Evolutionary conservation across 2,113 vertebrate genomes (phyloP).

Genomic region (Phyllostomus discolor): DNA sequence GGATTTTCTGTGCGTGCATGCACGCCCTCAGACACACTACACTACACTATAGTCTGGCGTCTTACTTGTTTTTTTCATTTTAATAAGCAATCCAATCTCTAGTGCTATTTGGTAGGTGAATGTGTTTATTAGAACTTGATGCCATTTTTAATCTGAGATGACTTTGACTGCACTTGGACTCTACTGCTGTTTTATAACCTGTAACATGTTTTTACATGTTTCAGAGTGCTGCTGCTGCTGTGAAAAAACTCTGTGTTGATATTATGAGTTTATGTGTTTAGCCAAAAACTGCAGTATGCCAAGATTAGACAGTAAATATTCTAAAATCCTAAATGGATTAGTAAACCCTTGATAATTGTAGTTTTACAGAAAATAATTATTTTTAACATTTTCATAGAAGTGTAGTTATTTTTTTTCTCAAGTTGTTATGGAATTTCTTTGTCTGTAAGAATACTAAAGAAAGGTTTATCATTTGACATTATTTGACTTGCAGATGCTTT

Average conservation of each 20-base stretch:
- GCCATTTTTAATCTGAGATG: slow-evolving; percentile 72
- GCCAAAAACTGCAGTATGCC: slow-evolving; percentile 54
- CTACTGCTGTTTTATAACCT: slow-evolving; percentile 65
- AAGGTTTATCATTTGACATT: slow-evolving; percentile 54
- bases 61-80: slow-evolving; percentile 27
- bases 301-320: slow-evolving; percentile 60
- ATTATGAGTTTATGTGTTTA: slow-evolving; percentile 63
- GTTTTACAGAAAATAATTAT: slow-evolving; percentile 46
- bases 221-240: slow-evolving; percentile 55
- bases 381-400: slow-evolving; percentile 36
- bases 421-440: slow-evolving; percentile 60
- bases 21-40: not conserved
- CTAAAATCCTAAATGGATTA: slow-evolving; percentile 60
- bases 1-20: not conserved
- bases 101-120: slow-evolving; percentile 54
- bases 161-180: slow-evolving; percentile 72
- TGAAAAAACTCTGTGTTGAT: slow-evolving; percentile 52
- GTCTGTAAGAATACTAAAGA: slow-evolving; percentile 51
- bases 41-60: not conserved
- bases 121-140: slow-evolving; percentile 51
- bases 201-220: slow-evolving; percentile 78
- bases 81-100: slow-evolving; percentile 64
- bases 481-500: slow-evolving; percentile 47
- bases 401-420: not conserved
- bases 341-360: slow-evolving; percentile 58